Percentiles rank a stretch among this genome's conserved stretches.
Conservation (phyloP, 2,113 vertebrate genomes). For the Tichodroma muraria region DNA sequence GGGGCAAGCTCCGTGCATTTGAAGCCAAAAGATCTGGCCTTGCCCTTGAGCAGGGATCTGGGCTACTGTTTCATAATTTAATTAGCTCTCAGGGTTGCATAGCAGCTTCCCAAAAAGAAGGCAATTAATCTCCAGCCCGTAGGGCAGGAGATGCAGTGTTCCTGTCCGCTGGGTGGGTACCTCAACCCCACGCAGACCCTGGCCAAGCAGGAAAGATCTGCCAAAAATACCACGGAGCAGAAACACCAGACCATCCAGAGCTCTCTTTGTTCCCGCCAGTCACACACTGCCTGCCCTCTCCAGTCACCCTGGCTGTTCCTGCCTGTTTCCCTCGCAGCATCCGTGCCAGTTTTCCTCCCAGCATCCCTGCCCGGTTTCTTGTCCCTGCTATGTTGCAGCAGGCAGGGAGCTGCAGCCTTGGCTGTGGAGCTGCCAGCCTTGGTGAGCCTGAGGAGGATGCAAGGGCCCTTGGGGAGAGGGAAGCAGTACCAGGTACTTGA, state of each 20-base stretch:
- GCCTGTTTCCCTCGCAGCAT: neutral
- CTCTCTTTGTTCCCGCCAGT: neutral
- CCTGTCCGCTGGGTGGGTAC: neutral
- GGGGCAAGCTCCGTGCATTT: neutral
- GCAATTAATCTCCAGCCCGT: neutral
- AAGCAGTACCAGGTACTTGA: neutral
- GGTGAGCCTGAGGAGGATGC: neutral
- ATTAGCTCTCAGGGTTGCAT: neutral
- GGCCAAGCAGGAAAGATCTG: constrained; percentile 3
- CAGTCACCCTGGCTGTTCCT: neutral
- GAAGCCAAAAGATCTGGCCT: constrained; percentile 19
- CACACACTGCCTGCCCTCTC: neutral
- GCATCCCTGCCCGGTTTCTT: neutral
- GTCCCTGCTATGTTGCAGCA: neutral
- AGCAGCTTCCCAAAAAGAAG: neutral
- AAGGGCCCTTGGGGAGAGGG: neutral
- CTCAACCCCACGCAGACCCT: neutral
- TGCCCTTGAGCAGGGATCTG: constrained; percentile 10
- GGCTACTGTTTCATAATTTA: constrained; percentile 32
- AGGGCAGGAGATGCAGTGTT: constrained; percentile 8
- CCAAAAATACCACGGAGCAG: neutral
- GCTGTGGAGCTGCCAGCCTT: neutral
- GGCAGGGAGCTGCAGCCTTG: neutral
- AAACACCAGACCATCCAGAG: neutral
- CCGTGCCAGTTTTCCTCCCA: neutral